phyloP scores from a whole-genome alignment of 2,888 invertebrate species.

The Euphydryas editha region DNA sequence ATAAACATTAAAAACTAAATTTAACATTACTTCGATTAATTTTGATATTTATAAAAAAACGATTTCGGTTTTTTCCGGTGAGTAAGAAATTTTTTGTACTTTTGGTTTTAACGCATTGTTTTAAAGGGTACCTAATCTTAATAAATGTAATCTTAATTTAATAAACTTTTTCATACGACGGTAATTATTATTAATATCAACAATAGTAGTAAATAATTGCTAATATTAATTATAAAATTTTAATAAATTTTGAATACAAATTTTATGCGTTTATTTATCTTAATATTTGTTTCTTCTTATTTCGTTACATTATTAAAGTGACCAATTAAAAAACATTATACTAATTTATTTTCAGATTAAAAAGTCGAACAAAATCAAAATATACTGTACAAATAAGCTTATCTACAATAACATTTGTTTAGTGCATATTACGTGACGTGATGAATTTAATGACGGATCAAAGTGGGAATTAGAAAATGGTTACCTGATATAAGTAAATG shows the following conservation, averaged over 20 bases:
- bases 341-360: too few relatives aligned
- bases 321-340: too few relatives aligned
- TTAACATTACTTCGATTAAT: slow-evolving; percentile 39
- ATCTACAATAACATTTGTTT: neutral
- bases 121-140: too few relatives aligned
- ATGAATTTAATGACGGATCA: slow-evolving; percentile 47
- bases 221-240: too few relatives aligned
- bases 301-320: too few relatives aligned
- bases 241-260: too few relatives aligned
- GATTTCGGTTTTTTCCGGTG: neutral
- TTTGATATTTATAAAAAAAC: neutral
- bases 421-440: neutral
- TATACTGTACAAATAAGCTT: neutral
- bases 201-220: too few relatives aligned
- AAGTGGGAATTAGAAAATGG: slow-evolving; percentile 52
- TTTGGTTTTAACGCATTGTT: neutral
- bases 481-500: slow-evolving; percentile 46
- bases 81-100: neutral
- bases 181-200: too few relatives aligned
- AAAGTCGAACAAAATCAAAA: neutral
- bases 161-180: too few relatives aligned
- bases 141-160: too few relatives aligned
- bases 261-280: too few relatives aligned
- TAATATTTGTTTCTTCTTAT: too few relatives aligned
- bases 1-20: slow-evolving; percentile 61